Conservation (phyloP, 1,140 invertebrate species). For the Campodea augens region DNA sequence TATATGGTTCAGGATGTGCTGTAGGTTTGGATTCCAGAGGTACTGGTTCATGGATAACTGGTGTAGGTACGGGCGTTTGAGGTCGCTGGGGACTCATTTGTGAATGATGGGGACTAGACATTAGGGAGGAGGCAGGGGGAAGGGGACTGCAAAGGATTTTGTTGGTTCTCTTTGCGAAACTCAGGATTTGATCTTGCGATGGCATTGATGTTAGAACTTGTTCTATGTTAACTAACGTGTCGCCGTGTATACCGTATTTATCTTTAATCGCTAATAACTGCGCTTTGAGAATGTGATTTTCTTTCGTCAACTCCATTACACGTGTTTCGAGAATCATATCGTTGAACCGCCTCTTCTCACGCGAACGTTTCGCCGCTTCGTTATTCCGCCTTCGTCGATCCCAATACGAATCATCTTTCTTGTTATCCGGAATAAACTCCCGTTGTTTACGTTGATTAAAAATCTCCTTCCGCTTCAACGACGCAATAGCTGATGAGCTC, state of each 20-base stretch:
- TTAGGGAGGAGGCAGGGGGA: slow-evolving; percentile 14
- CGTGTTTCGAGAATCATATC: slow-evolving; percentile 90
- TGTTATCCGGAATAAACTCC: slow-evolving; percentile 90
- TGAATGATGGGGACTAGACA: slow-evolving; percentile 3
- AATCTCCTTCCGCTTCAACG: slow-evolving; percentile 43
- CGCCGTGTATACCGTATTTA: slow-evolving; percentile 77
- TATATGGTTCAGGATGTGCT: slow-evolving; percentile 12
- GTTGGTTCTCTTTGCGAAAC: slow-evolving; percentile 54
- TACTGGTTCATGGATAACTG: slow-evolving; percentile 41
- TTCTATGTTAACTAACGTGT: slow-evolving; percentile 63
- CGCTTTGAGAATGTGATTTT: slow-evolving; percentile 80
- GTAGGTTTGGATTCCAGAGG: slow-evolving; percentile 14
- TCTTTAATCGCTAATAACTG: slow-evolving; percentile 83
- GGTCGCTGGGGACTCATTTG: slow-evolving; percentile 7
- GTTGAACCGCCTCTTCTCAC: slow-evolving; percentile 87
- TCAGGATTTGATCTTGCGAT: slow-evolving; percentile 58
- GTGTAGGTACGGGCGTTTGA: slow-evolving; percentile 38
- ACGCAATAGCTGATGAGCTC: too few relatives aligned
- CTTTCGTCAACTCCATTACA: slow-evolving; percentile 82
- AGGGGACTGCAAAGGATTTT: slow-evolving; percentile 30
- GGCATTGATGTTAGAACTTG: slow-evolving; percentile 68
- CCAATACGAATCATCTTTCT: slow-evolving; percentile 96
- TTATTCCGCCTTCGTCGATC: slow-evolving; percentile 85
- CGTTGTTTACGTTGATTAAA: slow-evolving; percentile 75
- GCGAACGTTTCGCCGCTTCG: slow-evolving; percentile 81